phyloP scores from a whole-genome alignment of 1,140 invertebrate genomes.

The Lordiphosa clarofinis region DNA sequence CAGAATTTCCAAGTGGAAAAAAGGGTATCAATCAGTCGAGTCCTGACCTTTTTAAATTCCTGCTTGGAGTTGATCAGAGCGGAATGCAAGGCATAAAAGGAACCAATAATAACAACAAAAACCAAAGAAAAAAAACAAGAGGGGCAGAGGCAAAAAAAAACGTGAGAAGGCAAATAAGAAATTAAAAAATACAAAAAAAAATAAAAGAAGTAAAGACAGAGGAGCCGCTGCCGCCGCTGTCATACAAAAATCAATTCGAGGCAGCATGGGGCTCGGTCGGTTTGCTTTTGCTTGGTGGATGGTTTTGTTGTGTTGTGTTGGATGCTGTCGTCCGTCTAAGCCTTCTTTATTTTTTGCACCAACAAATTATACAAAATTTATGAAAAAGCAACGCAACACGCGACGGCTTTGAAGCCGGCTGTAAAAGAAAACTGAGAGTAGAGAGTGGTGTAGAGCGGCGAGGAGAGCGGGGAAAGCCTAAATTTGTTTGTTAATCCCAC shows the following conservation, averaged over 20 bases:
- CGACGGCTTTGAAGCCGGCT: constrained; percentile 68
- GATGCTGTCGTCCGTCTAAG: neutral
- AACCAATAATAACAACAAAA: constrained; percentile 65
- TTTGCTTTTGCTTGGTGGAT: constrained; percentile 40
- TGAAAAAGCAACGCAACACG: constrained; percentile 41
- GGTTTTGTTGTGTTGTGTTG: constrained; percentile 33
- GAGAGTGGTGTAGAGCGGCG: constrained; percentile 23
- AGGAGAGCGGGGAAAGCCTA: constrained; percentile 13
- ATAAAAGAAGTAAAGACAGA: constrained; percentile 43
- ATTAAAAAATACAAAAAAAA: constrained; percentile 21
- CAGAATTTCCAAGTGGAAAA: too few relatives aligned
- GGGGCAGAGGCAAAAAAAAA: constrained; percentile 41
- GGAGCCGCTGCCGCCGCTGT: constrained; percentile 8
- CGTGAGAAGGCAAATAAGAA: constrained; percentile 68
- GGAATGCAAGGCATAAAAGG: constrained; percentile 69
- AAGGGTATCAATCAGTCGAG: neutral
- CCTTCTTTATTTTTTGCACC: constrained; percentile 24
- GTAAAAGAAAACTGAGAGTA: constrained; percentile 31
- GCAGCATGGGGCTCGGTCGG: constrained; percentile 26
- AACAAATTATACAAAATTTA: constrained; percentile 34
- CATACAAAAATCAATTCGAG: constrained; percentile 69
- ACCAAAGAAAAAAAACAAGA: constrained; percentile 41
- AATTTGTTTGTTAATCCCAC: neutral
- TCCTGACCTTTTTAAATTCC: neutral
- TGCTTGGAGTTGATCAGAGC: constrained; percentile 8